phyloP scores from a whole-genome alignment of 2,888 invertebrate genomes.

The Pterobdella sp. region DNA sequence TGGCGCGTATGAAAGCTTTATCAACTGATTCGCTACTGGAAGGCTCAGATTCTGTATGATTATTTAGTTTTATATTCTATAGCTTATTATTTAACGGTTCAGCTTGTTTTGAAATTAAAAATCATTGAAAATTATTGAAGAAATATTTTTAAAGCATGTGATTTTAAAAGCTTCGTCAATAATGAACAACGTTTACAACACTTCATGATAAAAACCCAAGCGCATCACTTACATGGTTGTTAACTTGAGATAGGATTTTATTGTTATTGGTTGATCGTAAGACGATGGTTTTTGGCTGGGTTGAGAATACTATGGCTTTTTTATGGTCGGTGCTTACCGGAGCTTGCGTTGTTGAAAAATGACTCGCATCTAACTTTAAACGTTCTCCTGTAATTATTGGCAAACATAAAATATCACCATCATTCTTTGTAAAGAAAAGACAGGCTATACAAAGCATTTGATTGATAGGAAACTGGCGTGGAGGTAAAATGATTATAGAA shows the following conservation, averaged over 20 bases:
- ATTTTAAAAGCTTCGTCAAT: background rate
- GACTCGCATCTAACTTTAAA: no score
- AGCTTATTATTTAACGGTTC: no score
- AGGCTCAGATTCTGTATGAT: conserved; percentile 20
- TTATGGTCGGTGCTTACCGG: no score
- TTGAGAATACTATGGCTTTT: background rate
- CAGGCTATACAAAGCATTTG: no score
- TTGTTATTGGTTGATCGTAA: conserved; percentile 12
- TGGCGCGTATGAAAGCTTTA: conserved; percentile 15
- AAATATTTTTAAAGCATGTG: background rate
- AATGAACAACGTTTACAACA: background rate
- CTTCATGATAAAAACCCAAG: background rate
- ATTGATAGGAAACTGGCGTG: no score
- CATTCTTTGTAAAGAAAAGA: no score
- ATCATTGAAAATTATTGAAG: background rate
- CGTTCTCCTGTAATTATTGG: no score
- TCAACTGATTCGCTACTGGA: conserved; percentile 8
- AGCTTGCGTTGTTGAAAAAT: no score
- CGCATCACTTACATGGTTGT: background rate
- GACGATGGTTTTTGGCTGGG: conserved; percentile 25
- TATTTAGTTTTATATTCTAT: background rate
- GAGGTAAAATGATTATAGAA: no score
- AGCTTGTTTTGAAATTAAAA: no score
- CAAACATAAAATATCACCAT: no score
- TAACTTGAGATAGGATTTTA: background rate